Percentiles rank a stretch among this genome's conserved stretches.
phyloP scores from a whole-genome alignment of 1,140 invertebrate genomes.

The Lepidurus arcticus region DNA sequence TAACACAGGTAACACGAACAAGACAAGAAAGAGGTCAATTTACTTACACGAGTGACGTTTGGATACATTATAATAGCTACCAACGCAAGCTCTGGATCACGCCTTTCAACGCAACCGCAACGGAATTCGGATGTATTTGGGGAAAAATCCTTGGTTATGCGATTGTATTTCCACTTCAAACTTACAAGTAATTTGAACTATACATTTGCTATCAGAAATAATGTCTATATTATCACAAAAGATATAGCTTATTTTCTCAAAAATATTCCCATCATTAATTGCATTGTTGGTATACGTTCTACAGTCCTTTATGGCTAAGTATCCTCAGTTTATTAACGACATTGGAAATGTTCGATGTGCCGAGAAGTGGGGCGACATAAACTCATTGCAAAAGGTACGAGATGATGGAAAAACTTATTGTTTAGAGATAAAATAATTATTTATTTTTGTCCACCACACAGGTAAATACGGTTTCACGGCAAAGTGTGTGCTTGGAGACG shows the following conservation, averaged over 20 bases:
- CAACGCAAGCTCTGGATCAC: conserved; percentile 69
- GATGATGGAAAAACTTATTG: background rate
- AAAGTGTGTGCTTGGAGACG: conserved; percentile 21
- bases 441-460: background rate
- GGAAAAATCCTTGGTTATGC: conserved; percentile 72
- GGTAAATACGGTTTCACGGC: conserved; percentile 29
- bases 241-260: no score
- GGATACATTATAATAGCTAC: conserved; percentile 55
- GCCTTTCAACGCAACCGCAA: conserved; percentile 62
- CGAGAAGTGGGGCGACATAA: conserved; percentile 42
- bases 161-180: conserved; percentile 69
- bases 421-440: background rate
- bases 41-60: background rate
- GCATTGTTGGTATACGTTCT: background rate
- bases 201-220: background rate
- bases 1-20: conserved; percentile 56
- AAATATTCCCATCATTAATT: background rate
- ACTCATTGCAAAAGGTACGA: background rate
- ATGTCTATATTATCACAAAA: no score
- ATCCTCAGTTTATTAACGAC: conserved; percentile 61
- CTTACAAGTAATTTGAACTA: conserved; percentile 53
- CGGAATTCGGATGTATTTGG: conserved; percentile 59
- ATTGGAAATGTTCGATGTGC: conserved; percentile 60
- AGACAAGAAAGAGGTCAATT: background rate
- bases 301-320: conserved; percentile 62